Evolutionary conservation across 2,888 invertebrate genomes (phyloP), one percentile per base, ranked within the genome.

Genomic region (Cryptus viduatorius): DNA sequence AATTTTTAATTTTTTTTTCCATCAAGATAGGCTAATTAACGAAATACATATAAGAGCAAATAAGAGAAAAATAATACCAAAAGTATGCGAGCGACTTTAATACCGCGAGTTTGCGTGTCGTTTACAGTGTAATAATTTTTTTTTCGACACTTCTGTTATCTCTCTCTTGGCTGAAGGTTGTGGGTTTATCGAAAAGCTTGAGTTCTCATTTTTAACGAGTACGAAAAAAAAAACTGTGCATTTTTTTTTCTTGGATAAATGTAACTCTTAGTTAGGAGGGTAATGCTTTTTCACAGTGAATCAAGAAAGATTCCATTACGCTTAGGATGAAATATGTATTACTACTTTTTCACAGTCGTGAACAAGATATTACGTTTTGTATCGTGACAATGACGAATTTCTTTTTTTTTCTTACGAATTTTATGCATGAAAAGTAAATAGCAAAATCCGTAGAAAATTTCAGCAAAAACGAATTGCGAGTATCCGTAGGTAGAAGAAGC

Each of bases 241-340:
- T 79, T 37, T 37, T 37, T 37, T 37, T 37, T 37, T 86, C 37
- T 89, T 83, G 80, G 84, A 86, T 86, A 86, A 87, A 85, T 85
- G 65, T 86, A 85, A 82, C 85, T 85, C 77, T 86, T 68, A 68
- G 84, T 85, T 87, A 82, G 85, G 85, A 88, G 90, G 88, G 91
- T 92, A 92, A 92, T 92, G 92, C 92, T 92, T 92, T 91, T 92
- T 92, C 91, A 92, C 91, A 92, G 91, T 89, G 89, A 88, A 91
- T 88, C 88, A 86, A 89, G 82, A 87, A 37, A 90, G 89, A 89
- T 88, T 89, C 88, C 88, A 50, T 24, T 65, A 59, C 82, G 84
- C 84, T 82, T 84, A 81, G 59, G 48, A 76, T 56, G n/a, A 65
- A 65, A 10, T 50, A 10, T 29, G 61, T 31, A 61, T 48, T 48